Conservation (phyloP, 2,888 invertebrate species). For the Galeopsomyia nigrocyanea region DNA sequence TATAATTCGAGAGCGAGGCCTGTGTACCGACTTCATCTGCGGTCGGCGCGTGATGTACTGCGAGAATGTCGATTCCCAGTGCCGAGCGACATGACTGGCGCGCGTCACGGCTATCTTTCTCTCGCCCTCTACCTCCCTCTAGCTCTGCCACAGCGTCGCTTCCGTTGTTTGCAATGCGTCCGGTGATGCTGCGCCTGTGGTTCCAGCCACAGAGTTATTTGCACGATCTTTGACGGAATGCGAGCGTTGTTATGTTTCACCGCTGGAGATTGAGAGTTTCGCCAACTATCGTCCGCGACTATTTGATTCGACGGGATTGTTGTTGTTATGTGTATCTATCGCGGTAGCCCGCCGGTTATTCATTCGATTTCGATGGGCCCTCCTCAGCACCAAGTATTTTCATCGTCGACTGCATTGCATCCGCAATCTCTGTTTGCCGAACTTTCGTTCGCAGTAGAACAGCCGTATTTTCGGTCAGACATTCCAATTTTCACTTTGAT, state of each 20-base stretch:
- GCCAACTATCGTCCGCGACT: background rate
- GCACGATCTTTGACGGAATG: slow-evolving; percentile 4
- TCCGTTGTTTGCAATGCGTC: slow-evolving; percentile 19
- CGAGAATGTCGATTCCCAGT: slow-evolving; percentile 35
- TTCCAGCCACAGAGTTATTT: slow-evolving; percentile 6
- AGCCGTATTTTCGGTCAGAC: no score
- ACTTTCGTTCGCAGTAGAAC: no score
- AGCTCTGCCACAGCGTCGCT: background rate
- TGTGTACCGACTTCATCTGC: slow-evolving; percentile 36
- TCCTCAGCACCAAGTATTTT: no score
- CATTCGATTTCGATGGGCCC: no score
- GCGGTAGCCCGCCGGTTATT: no score
- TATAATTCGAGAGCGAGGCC: slow-evolving; percentile 12
- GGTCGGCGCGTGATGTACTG: slow-evolving; percentile 38
- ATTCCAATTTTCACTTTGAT: no score
- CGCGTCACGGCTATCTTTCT: background rate
- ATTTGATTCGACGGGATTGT: no score
- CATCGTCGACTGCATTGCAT: no score
- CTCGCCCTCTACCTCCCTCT: background rate
- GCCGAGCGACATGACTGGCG: background rate
- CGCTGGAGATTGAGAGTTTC: slow-evolving; percentile 12
- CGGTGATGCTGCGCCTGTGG: slow-evolving; percentile 10
- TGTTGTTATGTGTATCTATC: no score
- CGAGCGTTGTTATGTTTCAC: slow-evolving; percentile 1
- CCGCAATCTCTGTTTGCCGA: no score